Evolutionary conservation across 2,888 invertebrate genomes (phyloP), one percentile per base, ranked within the genome.

Genomic region (Cerastoderma edule): DNA sequence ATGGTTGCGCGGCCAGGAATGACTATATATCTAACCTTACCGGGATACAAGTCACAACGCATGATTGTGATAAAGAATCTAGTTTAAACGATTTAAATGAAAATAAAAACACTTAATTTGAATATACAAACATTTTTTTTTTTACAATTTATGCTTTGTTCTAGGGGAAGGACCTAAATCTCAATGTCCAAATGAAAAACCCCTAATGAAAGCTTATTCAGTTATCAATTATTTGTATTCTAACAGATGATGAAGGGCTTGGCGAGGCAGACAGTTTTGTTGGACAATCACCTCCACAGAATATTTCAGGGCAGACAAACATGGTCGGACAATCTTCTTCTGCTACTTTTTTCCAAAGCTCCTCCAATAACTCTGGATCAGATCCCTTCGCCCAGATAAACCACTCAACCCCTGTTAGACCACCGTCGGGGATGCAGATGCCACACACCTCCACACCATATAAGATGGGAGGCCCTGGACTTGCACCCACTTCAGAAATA

Each of bases 221-320:
- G 8, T 44, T 44, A 44, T 8, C 10, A 13, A 44, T 16, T 13
- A 13, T 44, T 16, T 44, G 16, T 13, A 8, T 13, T 44, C 19
- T 76, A 85, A 27, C 83, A 91, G 91, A 89, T 78, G 91, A 91
- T 78, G 94, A 94, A 30, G 60, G 54, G 1, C 70, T 82, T 86
- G 91, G 88, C 27, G 91, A 92, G 78, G 91, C 88, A 39, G 92
- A 91, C 83, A 91, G 90, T 81, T 92, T 92, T 88, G 88, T 92
- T 48, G 92, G 92, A 19, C 92, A 92, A 78, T 82, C 85, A 33
- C 87, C 89, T 24, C 84, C 86, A 6, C 69, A 30, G 32, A 32
- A 28, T 22, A 33, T 16, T 19, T 50, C 24, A 50, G 46, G 53
- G 2, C 48, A 35, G 13, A 53, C 65, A 19, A 50, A 8, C 56